These are phyloP conservation scores for Bombus waltoni DNA, from an alignment of 1,140 invertebrate species.

Conservation along the genomic window DNA sequence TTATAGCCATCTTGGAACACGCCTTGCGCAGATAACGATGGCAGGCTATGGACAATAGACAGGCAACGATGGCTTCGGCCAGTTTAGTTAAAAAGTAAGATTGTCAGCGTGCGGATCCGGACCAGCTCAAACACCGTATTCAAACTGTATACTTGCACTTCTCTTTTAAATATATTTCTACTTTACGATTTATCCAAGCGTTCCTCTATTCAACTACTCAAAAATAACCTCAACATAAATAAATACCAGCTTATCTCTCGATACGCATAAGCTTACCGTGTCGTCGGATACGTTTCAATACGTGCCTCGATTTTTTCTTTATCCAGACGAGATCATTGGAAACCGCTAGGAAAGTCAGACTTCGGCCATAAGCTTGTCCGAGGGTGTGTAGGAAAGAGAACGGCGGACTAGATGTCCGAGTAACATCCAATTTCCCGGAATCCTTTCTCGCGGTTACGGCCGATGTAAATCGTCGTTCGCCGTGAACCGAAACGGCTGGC, in stretches of 20 bases:
- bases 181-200: no score
- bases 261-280: background rate
- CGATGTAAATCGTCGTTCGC: constrained; percentile 32
- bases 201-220: no score
- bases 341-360: background rate
- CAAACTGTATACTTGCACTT: no score
- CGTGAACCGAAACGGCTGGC: background rate
- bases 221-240: background rate
- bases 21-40: no score
- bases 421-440: constrained; percentile 19
- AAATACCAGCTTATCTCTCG: background rate
- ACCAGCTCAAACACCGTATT: no score
- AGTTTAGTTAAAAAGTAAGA: no score
- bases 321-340: background rate
- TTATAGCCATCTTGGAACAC: no score
- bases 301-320: background rate
- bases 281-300: background rate
- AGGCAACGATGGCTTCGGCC: no score
- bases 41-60: no score
- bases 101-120: no score
- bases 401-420: background rate
- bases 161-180: no score
- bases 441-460: constrained; percentile 12
- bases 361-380: background rate
- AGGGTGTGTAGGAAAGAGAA: background rate